Evolutionary conservation across 2,888 invertebrate species (phyloP).

Genomic region (Entomobrya multifasciata): DNA sequence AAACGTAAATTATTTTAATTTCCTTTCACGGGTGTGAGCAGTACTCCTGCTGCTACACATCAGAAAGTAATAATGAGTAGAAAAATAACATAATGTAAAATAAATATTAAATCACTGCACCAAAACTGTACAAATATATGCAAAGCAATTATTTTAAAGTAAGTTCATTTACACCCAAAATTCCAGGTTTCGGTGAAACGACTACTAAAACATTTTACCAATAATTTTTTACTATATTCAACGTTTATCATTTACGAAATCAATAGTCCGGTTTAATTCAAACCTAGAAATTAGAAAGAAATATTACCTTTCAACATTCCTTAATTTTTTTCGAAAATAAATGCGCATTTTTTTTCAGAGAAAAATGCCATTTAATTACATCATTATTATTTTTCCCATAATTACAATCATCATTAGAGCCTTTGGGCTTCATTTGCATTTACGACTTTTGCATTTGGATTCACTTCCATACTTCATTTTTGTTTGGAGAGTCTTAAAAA

Average conservation of each 20-base stretch:
- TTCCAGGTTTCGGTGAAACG: too few species aligned
- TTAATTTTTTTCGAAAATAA: not conserved
- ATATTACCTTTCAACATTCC: conserved; percentile 7
- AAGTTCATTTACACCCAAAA: too few species aligned
- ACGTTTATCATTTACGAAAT: not conserved
- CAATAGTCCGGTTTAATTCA: not conserved
- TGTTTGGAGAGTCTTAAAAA: conserved; percentile 1
- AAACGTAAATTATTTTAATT: not conserved
- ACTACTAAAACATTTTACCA: too few species aligned
- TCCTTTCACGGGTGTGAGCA: not conserved
- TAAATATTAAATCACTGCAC: too few species aligned
- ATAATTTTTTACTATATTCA: too few species aligned
- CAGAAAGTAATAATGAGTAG: too few species aligned
- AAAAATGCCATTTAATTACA: conserved; percentile 43
- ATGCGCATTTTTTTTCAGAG: conserved; percentile 6
- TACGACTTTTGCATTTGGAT: conserved; percentile 53
- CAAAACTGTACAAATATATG: too few species aligned
- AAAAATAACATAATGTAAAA: too few species aligned
- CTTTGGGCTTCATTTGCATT: conserved; percentile 59
- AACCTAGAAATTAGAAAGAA: not conserved
- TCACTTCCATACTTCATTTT: conserved; percentile 14
- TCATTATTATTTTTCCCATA: conserved; percentile 44
- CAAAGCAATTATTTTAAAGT: too few species aligned
- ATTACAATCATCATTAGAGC: conserved; percentile 37
- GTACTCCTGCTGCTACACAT: too few species aligned